A percentile compares a stretch with the other conserved stretches of the same genome.
Evolutionary conservation across 2,113 vertebrate genomes (phyloP).

Genomic region (Gambusia holbrooki): DNA sequence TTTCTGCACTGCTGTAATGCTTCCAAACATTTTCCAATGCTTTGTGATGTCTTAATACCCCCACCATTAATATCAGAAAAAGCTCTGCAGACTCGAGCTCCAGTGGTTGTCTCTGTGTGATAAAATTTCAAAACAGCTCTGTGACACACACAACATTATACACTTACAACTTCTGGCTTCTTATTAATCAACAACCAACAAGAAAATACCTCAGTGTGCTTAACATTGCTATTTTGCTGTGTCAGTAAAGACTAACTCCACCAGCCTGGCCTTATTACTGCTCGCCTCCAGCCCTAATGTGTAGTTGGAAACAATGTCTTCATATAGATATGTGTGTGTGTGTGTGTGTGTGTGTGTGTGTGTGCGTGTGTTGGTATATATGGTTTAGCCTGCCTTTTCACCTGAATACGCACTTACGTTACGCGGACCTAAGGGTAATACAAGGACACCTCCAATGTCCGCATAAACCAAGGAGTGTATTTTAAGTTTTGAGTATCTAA

Average conservation of each 20-base stretch:
- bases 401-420: no score
- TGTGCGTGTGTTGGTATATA: no score
- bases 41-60: constrained; percentile 48
- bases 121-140: not conserved
- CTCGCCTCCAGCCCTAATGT: constrained; percentile 51
- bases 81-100: constrained; percentile 8
- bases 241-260: constrained; percentile 47
- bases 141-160: not conserved
- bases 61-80: constrained; percentile 40
- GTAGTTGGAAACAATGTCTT: constrained; percentile 48
- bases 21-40: constrained; percentile 2
- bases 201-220: constrained; percentile 7
- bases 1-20: constrained; percentile 19
- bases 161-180: constrained; percentile 32
- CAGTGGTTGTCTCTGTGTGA: constrained; percentile 2
- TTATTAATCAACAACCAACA: constrained; percentile 48
- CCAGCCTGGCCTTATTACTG: constrained; percentile 46
- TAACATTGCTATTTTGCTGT: constrained; percentile 24
- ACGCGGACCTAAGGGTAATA: no score
- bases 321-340: no score
- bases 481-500: no score
- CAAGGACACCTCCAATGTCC: no score
- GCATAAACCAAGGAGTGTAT: no score
- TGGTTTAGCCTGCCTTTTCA: no score
- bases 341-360: no score